Evolutionary conservation across 2,888 invertebrate species (phyloP).

Genomic region (Strigamia transsilvanica): DNA sequence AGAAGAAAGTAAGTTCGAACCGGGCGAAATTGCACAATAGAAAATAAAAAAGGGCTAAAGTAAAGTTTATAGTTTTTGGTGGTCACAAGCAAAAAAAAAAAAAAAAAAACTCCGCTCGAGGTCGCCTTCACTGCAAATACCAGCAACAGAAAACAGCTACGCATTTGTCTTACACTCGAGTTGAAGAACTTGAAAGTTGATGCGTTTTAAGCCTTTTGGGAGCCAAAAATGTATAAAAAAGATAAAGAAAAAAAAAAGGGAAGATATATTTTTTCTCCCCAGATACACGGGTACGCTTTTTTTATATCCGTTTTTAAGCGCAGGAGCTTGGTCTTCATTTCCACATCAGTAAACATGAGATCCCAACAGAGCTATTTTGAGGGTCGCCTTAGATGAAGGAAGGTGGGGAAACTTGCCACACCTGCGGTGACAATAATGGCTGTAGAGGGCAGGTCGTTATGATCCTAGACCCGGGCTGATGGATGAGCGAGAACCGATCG

Average conservation of each 20-base stretch:
- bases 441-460: neutral
- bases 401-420: neutral
- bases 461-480: neutral
- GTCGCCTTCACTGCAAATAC: neutral
- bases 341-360: conserved; percentile 8
- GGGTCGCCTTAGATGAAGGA: conserved; percentile 8
- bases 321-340: conserved; percentile 8
- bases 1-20: neutral
- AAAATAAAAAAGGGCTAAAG: neutral
- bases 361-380: conserved; percentile 8
- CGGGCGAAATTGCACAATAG: neutral
- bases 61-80: too few relatives aligned
- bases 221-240: neutral
- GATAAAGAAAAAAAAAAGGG: neutral
- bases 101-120: neutral
- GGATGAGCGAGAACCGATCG: conserved; percentile 1
- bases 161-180: neutral
- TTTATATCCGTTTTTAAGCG: conserved; percentile 8
- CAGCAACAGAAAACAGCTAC: too few relatives aligned
- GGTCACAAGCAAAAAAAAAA: neutral
- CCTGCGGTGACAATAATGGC: conserved; percentile 3
- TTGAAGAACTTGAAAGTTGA: neutral
- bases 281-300: neutral
- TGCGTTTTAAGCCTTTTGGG: neutral
- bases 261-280: neutral